Percentiles rank a stretch among this genome's conserved stretches.
Evolutionary conservation across 2,888 invertebrate species (phyloP).

Genomic region (Pristionchus arcanus): DNA sequence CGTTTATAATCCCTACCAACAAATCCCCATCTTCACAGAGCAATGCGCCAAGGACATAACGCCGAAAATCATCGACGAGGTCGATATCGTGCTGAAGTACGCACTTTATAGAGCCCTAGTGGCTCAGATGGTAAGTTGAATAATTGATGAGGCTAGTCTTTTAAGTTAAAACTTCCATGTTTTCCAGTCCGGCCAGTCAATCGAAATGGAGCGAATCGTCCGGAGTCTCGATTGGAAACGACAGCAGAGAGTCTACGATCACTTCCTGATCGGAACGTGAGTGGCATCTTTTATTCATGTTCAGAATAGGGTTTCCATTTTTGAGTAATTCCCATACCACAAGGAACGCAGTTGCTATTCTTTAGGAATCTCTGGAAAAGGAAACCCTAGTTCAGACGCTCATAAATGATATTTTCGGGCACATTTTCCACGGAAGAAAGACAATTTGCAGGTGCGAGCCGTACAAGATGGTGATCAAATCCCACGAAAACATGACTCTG

Average conservation of each 20-base stretch:
- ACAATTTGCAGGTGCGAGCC: background rate
- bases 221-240: background rate
- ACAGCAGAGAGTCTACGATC: constrained; percentile 3
- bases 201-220: constrained; percentile 32
- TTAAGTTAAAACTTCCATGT: background rate
- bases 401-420: background rate
- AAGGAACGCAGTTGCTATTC: too few species aligned
- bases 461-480: background rate
- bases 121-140: background rate
- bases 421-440: background rate
- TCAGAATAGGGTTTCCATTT: too few species aligned
- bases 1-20: too few species aligned
- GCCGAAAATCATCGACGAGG: background rate
- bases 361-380: too few species aligned
- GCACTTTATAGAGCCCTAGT: background rate
- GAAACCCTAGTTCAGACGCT: background rate
- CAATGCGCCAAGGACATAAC: background rate
- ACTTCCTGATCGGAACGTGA: constrained; percentile 16
- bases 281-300: background rate
- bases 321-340: too few species aligned
- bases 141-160: background rate
- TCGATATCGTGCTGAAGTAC: background rate
- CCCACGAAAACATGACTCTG: background rate
- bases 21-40: background rate
- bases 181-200: background rate